Percentiles rank a stretch among this genome's conserved stretches.
Conservation (phyloP, 2,113 vertebrate genomes). For the Brachyhypopomus gauderio region DNA sequence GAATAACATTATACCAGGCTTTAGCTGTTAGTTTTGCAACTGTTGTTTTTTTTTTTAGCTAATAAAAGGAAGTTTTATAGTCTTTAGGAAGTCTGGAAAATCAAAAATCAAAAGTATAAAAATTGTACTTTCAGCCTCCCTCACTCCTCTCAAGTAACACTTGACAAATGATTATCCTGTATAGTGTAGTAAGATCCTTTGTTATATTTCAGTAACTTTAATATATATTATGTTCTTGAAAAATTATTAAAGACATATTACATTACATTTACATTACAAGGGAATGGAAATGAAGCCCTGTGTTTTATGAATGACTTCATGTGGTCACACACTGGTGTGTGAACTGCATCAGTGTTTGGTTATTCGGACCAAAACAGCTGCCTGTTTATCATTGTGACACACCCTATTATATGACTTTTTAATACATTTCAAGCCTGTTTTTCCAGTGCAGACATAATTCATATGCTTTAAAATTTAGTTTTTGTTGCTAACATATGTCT, state of each 20-base stretch:
- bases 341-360: constrained; percentile 55
- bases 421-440: constrained; percentile 17
- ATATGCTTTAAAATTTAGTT: background rate
- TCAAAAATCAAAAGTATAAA: no score
- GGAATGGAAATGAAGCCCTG: constrained; percentile 49
- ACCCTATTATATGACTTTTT: constrained; percentile 69
- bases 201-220: background rate
- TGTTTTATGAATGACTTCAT: constrained; percentile 65
- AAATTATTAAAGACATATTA: constrained; percentile 6
- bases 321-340: constrained; percentile 65
- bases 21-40: no score
- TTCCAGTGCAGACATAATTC: background rate
- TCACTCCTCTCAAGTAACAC: background rate
- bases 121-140: background rate
- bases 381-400: constrained; percentile 70
- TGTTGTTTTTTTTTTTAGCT: no score
- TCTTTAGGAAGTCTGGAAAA: background rate
- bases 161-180: background rate
- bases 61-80: no score
- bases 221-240: background rate
- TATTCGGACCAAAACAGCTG: constrained; percentile 71
- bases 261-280: constrained; percentile 35
- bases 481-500: background rate
- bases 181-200: background rate
- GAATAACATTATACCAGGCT: no score